Evolutionary conservation across 2,888 invertebrate species (phyloP), one percentile per base, ranked within the genome.

Genomic region (Uloborus plumipes): DNA sequence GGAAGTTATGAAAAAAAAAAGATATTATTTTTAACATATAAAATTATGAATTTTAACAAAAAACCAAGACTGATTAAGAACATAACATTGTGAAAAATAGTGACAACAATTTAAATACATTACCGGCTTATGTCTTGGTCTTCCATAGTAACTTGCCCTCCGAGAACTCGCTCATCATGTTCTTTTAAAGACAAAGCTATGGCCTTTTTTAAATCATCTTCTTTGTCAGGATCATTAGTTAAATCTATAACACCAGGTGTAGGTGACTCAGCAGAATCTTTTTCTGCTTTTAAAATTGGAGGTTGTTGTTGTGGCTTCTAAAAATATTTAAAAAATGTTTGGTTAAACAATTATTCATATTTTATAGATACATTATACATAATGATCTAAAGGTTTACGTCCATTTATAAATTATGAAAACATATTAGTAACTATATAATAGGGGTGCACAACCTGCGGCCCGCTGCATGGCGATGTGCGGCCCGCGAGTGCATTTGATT

Each of bases 81-180:
- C 26, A 26, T 26, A 26, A 26, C 26, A 26, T 3, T 26, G 4
- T 4, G n/a, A 26, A 26, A 26, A 26, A 26, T 26, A 26, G 26
- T 4, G 4, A 49, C 15, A 49, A 49, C 14, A 26, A 26, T 3
- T 26, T 26, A 18, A 16, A 22, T n/a, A 20, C 11, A 1, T 11
- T 13, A 82, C 89, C 89, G 87, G 87, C 89, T 89, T 55, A 89
- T 89, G 84, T 89, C 89, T 85, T 89, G 89, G 84, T 89, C 89
- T 84, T 89, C 89, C 51, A 88, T 86, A 1, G 89, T 88, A 9
- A 88, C 86, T 78, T 89, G 89, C 22, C 89, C 89, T 22, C 89
- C 89, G 49, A 89, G 87, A 53, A 87, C 87, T 22, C 87, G 87
- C 78, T 89, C 88, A 26, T 26, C 26, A 77, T 88, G 88, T 66